Conservation (phyloP, 2,113 vertebrate species). For the Ascaphus truei region DNA sequence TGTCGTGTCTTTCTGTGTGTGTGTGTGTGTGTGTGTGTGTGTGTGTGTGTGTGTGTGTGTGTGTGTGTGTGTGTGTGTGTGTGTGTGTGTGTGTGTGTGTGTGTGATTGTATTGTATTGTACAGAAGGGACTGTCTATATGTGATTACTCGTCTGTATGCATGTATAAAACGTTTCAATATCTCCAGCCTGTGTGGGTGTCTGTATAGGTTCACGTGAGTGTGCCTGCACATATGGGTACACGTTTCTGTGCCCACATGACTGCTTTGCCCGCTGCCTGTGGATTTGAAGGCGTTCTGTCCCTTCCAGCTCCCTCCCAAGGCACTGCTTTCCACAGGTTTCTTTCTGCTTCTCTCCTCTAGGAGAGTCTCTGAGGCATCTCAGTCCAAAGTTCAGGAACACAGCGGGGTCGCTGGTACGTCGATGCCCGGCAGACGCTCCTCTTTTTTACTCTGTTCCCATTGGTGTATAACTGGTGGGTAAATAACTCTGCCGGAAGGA, state of each 20-base stretch:
- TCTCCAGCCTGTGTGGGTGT: no score
- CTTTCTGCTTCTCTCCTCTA: background rate
- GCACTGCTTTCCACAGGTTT: conserved; percentile 8
- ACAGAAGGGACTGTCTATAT: no score
- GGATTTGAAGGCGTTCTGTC: background rate
- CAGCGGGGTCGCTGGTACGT: conserved; percentile 41
- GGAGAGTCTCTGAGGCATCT: background rate
- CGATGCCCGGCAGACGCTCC: conserved; percentile 42
- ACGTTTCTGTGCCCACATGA: background rate
- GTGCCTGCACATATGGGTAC: background rate
- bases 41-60: background rate
- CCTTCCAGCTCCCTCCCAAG: conserved; percentile 4
- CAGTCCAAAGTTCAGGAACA: conserved; percentile 45
- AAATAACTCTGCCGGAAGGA: conserved; percentile 47
- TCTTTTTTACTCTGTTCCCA: conserved; percentile 51
- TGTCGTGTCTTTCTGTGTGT: no score
- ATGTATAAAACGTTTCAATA: no score
- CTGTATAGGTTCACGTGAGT: background rate
- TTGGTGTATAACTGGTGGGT: conserved; percentile 47
- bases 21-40: no score
- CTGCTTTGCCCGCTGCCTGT: background rate
- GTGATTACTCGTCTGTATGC: no score
- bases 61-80: background rate
- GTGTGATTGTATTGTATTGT: no score
- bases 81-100: conserved; percentile 1